Conservation (phyloP, 1,140 invertebrate genomes). For the Drosophila quadrilineata region DNA sequence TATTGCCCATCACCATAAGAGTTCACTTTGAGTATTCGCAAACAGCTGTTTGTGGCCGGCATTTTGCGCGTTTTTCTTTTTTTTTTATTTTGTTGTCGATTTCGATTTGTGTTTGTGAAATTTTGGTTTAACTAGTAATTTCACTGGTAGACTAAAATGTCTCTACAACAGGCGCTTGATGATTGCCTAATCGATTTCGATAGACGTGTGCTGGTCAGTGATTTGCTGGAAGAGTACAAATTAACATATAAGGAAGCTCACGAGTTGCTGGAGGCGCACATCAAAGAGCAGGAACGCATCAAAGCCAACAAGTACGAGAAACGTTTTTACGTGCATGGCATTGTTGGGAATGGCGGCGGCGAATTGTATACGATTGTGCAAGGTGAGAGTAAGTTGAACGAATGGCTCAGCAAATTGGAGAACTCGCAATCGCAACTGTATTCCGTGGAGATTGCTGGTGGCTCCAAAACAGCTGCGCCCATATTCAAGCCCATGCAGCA, state of each 20-base stretch:
- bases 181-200: constrained; percentile 74
- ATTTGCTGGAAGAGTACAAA: constrained; percentile 70
- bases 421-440: constrained; percentile 62
- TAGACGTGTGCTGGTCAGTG: constrained; percentile 63
- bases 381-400: constrained; percentile 54
- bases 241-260: constrained; percentile 66
- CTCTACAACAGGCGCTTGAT: constrained; percentile 58
- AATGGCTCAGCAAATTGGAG: constrained; percentile 62
- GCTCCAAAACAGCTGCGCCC: constrained; percentile 56
- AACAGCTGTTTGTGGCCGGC: constrained; percentile 29
- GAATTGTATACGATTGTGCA: constrained; percentile 69
- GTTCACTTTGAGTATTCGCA: constrained; percentile 1
- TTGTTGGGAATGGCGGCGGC: constrained; percentile 13
- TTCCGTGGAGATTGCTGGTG: constrained; percentile 69
- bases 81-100: constrained; percentile 13
- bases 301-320: constrained; percentile 53
- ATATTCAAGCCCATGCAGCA: constrained; percentile 68
- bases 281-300: constrained; percentile 43
- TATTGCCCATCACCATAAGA: constrained; percentile 6
- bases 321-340: constrained; percentile 62
- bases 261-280: constrained; percentile 45
- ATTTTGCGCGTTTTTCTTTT: constrained; percentile 47
- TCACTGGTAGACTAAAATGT: constrained; percentile 33
- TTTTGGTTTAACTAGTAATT: neutral
- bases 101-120: neutral